Base-by-base conservation (phyloP, 1,140 invertebrate species). In the Drosophila nasuta region DNA sequence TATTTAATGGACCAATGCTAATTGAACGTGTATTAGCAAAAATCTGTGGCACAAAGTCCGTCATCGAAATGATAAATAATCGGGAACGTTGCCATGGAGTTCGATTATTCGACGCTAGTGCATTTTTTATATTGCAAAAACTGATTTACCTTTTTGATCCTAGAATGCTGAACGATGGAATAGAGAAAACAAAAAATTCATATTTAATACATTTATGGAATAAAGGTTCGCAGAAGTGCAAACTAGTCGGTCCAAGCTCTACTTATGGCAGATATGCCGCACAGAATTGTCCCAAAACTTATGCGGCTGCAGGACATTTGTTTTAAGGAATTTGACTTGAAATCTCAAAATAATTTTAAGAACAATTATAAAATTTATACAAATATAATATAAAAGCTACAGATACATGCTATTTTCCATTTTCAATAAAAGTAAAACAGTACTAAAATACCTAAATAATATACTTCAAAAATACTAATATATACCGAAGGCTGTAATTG, bases 141-240 rank as follows among this genome's bases (percentile, higher is more conserved):
- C 13, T 35, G 3, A n/a, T 7, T 38, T 38, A 38, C 17, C 96
- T 95, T 76, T 96, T 96, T 65, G 52, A 56, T 17, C 52, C 30
- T 13, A 8, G 10, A 56, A 5, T 25, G 15, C 5, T 56, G 33
- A 25, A 15, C 0, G 13, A 8, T 0, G 15, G 13, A 2, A 38
- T 56, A 10, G 48, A n/a, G 7, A 6, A 48, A 8, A 33, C 46
- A 2, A 63, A 38, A 10, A 45, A 63, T 1, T 51, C 60, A 1
- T 51, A 63, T 63, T 1, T 63, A 10, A 41, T 63, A 25, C 60
- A 63, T 25, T 25, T 52, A 13, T 63, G 46, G 48, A 63, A 63
- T 28, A 49, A 41, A 0, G 30, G 10, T 0, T 38, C 48, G 5
- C 3, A 17, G 1, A n/a, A 51, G 1, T 51, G 46, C 10, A 13